phyloP scores from a whole-genome alignment of 2,113 vertebrate genomes.

The Pseudopipra pipra region DNA sequence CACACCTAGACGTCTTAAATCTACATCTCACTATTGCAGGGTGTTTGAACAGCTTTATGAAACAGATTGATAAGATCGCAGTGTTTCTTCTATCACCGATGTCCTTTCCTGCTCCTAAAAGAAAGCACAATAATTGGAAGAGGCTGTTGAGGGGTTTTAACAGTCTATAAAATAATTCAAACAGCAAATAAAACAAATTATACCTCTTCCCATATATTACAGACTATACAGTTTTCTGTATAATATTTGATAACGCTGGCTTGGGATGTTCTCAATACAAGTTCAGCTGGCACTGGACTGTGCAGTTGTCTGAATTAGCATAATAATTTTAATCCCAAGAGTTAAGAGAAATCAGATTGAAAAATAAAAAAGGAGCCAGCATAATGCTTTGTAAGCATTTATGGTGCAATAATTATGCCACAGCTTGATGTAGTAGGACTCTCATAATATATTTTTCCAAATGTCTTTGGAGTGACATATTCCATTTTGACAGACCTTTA shows the following conservation, averaged over 20 bases:
- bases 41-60: not conserved
- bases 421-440: not conserved
- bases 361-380: not conserved
- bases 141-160: not conserved
- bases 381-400: slow-evolving; percentile 1
- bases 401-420: not conserved
- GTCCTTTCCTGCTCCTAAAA: not conserved
- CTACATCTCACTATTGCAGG: not conserved
- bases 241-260: not conserved
- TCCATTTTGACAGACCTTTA: not conserved
- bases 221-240: not conserved
- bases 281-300: not conserved
- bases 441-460: not conserved
- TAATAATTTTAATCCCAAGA: not conserved
- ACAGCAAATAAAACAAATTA: not conserved
- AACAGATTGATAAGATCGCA: accelerated
- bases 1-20: not conserved
- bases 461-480: not conserved
- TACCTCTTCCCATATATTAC: not conserved
- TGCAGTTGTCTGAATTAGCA: not conserved
- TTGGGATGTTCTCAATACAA: not conserved
- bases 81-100: not conserved
- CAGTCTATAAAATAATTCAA: slow-evolving; percentile 1
- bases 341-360: not conserved
- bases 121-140: not conserved